These are phyloP conservation scores for Tringa solitaria DNA, from an alignment of 2,113 vertebrate species.

Conservation along the genomic window DNA sequence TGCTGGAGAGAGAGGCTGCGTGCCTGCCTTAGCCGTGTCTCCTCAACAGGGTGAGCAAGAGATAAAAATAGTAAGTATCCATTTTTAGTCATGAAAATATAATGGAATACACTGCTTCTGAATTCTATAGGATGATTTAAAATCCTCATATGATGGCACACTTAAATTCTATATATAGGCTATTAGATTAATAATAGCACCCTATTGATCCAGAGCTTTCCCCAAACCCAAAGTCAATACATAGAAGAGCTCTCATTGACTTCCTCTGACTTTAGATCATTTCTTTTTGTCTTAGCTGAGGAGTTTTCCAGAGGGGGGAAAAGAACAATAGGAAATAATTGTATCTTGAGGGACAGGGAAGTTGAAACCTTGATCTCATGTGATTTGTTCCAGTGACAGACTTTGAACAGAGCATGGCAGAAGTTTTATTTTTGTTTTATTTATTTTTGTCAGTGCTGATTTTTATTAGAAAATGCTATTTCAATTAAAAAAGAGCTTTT, in stretches of 20 bases:
- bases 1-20: not conserved
- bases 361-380: not conserved
- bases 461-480: not conserved
- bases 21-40: not conserved
- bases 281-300: not conserved
- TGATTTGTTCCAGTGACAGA: not conserved
- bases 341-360: not conserved
- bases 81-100: not conserved
- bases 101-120: not conserved
- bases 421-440: not conserved
- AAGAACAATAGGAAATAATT: not conserved
- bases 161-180: slow-evolving; percentile 3
- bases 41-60: not conserved
- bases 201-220: slow-evolving; percentile 11
- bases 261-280: not conserved
- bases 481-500: not conserved
- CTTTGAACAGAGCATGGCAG: not conserved
- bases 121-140: not conserved
- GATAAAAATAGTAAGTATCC: not conserved
- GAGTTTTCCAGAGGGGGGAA: not conserved
- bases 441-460: not conserved
- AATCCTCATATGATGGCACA: not conserved
- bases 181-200: slow-evolving; percentile 33
- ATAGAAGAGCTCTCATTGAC: not conserved
- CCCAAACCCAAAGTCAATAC: not conserved